Conservation (phyloP, 2,888 invertebrate genomes). For the Cephus spinipes region DNA sequence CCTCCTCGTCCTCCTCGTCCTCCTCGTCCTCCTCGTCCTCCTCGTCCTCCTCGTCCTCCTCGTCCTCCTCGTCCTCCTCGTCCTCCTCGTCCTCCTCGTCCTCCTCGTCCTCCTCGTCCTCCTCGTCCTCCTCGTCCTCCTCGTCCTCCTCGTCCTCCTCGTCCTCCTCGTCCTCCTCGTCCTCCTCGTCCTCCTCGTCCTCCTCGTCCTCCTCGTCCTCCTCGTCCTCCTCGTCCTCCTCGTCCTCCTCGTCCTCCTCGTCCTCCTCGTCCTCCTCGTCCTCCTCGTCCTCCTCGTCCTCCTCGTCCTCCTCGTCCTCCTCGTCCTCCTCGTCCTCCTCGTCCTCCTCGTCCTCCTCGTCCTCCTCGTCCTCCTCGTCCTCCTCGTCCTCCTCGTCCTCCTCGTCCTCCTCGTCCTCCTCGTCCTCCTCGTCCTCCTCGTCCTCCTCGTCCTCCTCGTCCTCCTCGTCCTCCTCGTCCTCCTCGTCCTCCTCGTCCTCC, state of each 20-base stretch:
- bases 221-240: background rate
- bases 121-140: slow-evolving; percentile 9
- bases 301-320: background rate
- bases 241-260: background rate
- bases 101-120: slow-evolving; percentile 11
- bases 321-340: background rate
- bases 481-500: background rate
- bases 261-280: too few relatives aligned
- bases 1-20: slow-evolving; percentile 7
- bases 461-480: background rate
- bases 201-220: background rate
- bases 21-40: background rate
- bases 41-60: background rate
- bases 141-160: slow-evolving; percentile 6
- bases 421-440: background rate
- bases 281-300: background rate
- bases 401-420: too few relatives aligned
- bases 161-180: slow-evolving; percentile 1
- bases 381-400: slow-evolving; percentile 1
- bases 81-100: background rate
- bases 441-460: background rate
- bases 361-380: slow-evolving; percentile 9
- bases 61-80: background rate
- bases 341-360: slow-evolving; percentile 4
- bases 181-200: background rate